These are phyloP conservation scores for Sturmia bella DNA, from an alignment of 2,888 invertebrate genomes.

Conservation along the genomic window DNA sequence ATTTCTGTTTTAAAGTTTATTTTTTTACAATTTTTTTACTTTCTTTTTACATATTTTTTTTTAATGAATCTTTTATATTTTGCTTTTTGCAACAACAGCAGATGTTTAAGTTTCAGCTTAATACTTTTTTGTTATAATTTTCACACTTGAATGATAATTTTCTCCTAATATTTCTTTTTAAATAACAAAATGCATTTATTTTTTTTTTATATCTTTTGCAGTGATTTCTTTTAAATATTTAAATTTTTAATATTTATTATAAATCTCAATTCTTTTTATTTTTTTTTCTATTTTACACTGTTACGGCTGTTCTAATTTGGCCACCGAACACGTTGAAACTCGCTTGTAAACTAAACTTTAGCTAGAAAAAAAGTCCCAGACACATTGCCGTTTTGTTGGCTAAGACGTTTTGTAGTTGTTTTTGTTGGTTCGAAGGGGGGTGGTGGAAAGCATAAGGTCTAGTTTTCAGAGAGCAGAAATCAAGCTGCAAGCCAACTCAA, in stretches of 20 bases:
- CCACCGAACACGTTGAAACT: constrained; percentile 61
- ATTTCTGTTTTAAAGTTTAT: neutral
- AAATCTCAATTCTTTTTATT: constrained; percentile 1
- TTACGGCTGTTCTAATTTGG: neutral
- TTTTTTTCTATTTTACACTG: neutral
- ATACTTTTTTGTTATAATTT: neutral
- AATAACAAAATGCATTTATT: neutral
- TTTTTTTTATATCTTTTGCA: neutral
- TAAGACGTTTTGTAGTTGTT: neutral
- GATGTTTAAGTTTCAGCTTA: neutral
- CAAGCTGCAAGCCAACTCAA: constrained; percentile 17
- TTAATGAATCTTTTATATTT: neutral
- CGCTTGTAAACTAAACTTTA: constrained; percentile 64
- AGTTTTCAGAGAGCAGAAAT: constrained; percentile 9
- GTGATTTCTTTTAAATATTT: neutral
- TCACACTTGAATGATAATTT: neutral
- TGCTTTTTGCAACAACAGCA: no score
- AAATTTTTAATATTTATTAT: constrained; percentile 5
- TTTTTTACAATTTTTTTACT: neutral
- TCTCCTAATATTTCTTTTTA: neutral
- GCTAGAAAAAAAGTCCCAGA: constrained; percentile 55
- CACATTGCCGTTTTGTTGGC: constrained; percentile 38
- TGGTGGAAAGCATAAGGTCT: neutral
- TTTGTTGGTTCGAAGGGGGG: no score
- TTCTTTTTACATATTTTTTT: neutral